Percentiles rank a stretch among this genome's conserved stretches.
Evolutionary conservation across 2,113 vertebrate genomes (phyloP).

Genomic region (Chunga burmeisteri): DNA sequence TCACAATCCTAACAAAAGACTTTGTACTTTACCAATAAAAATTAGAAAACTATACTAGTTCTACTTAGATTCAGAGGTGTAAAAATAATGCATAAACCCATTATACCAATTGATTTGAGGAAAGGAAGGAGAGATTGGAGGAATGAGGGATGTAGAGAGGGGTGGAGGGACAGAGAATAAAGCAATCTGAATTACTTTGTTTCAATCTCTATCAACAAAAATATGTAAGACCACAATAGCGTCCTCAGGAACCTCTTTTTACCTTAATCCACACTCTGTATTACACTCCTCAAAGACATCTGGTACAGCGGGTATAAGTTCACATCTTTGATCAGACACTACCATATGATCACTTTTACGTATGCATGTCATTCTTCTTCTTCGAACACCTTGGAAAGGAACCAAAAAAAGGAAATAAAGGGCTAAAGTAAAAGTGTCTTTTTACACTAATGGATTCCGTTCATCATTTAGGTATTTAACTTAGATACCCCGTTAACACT

Average conservation of each 20-base stretch:
- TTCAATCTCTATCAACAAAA: not conserved
- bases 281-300: conserved; percentile 85
- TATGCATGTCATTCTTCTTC: conserved; percentile 81
- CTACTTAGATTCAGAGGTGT: not conserved
- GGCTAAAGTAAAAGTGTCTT: not conserved
- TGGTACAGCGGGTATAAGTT: conserved; percentile 73
- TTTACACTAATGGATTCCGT: not conserved
- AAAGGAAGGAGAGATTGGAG: not conserved
- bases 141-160: not conserved
- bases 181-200: not conserved
- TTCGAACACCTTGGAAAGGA: conserved; percentile 70
- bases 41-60: not conserved
- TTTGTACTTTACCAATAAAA: not conserved
- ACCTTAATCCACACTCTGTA: conserved; percentile 93
- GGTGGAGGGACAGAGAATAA: not conserved
- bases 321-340: conserved; percentile 90
- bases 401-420: not conserved
- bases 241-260: not conserved
- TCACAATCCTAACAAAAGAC: not conserved
- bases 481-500: not conserved
- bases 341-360: conserved; percentile 84
- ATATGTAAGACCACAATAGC: not conserved
- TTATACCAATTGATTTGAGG: not conserved
- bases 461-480: not conserved
- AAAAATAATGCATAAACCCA: not conserved